phyloP scores from a whole-genome alignment of 2,888 invertebrate genomes.

The Eurytoma californica region DNA sequence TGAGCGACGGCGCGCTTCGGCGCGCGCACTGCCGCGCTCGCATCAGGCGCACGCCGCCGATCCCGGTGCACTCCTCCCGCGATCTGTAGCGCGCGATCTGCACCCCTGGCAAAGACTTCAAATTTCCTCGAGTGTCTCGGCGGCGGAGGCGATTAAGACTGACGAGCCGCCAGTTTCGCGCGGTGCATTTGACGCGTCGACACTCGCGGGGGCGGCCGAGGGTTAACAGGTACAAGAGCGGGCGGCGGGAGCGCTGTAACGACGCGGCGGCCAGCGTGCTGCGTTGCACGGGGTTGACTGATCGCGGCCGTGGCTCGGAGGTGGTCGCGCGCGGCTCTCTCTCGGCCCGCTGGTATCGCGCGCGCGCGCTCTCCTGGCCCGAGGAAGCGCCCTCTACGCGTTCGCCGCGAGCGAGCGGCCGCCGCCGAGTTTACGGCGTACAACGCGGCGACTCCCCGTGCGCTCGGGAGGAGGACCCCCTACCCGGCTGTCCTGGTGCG shows the following conservation, averaged over 20 bases:
- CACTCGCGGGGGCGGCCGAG: not conserved
- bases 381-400: slow-evolving; percentile 19
- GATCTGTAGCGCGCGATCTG: too few relatives aligned
- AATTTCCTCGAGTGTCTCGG: too few relatives aligned
- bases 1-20: slow-evolving; percentile 41
- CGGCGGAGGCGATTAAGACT: too few relatives aligned
- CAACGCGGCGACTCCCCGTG: too few relatives aligned
- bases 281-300: slow-evolving; percentile 75
- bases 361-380: not conserved
- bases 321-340: slow-evolving; percentile 36
- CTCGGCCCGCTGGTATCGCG: slow-evolving; percentile 41
- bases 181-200: too few relatives aligned
- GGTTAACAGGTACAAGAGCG: not conserved
- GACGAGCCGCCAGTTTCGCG: too few relatives aligned
- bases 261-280: slow-evolving; percentile 71
- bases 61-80: too few relatives aligned
- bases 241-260: slow-evolving; percentile 5
- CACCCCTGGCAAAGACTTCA: too few relatives aligned
- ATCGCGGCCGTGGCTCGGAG: slow-evolving; percentile 63
- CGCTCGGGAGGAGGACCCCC: too few relatives aligned
- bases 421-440: too few relatives aligned
- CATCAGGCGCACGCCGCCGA: slow-evolving; percentile 8
- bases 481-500: too few relatives aligned
- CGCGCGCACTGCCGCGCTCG: slow-evolving; percentile 24
- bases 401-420: not conserved